These are phyloP conservation scores for Rattus rattus DNA, from an alignment of 2,113 vertebrate species.

Conservation along the genomic window DNA sequence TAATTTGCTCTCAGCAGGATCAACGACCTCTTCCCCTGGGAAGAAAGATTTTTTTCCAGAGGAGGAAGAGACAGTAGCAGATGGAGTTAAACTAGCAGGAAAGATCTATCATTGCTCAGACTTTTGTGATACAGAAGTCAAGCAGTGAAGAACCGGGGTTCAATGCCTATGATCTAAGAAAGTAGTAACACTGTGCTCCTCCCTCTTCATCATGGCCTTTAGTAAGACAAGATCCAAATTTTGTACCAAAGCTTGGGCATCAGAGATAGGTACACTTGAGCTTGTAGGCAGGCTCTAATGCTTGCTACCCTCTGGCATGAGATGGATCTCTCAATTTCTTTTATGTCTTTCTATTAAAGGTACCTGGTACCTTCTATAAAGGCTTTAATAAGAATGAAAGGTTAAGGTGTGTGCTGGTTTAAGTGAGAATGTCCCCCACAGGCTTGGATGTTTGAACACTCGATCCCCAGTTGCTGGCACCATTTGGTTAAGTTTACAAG, in stretches of 20 bases:
- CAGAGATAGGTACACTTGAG: too few species aligned
- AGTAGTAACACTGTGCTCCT: too few species aligned
- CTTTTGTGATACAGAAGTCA: not conserved
- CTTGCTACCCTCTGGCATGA: not conserved
- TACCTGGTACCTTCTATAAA: not conserved
- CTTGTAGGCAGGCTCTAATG: not conserved
- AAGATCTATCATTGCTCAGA: not conserved
- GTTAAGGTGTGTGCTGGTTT: not conserved
- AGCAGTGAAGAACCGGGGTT: not conserved
- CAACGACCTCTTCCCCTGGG: not conserved
- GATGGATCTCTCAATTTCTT: not conserved
- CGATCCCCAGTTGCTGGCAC: too few species aligned
- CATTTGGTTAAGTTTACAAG: not conserved
- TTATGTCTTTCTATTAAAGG: not conserved
- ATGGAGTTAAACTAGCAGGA: not conserved
- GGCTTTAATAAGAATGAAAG: not conserved
- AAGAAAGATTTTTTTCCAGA: not conserved
- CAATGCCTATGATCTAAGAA: rapidly evolving
- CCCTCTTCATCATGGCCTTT: not conserved
- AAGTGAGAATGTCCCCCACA: not conserved
- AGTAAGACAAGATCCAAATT: not conserved
- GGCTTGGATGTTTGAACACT: not conserved
- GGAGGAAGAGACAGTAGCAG: not conserved
- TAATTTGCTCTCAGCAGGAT: not conserved
- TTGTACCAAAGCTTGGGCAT: not conserved